Evolutionary conservation across 2,888 invertebrate species (phyloP).

Genomic region (Lepidochrysops patricia): DNA sequence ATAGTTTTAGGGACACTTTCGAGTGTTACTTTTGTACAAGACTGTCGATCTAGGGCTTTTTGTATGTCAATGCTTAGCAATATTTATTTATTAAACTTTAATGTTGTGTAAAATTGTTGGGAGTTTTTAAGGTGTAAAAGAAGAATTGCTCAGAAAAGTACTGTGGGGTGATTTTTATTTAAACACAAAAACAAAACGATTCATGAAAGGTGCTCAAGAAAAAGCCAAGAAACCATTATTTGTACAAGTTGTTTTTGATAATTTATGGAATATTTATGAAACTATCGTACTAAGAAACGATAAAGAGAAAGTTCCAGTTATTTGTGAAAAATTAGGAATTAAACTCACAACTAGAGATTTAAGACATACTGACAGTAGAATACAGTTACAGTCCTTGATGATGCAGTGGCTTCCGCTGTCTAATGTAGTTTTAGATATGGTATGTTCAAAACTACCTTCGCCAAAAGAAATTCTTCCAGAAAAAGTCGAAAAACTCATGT

Average conservation of each 20-base stretch:
- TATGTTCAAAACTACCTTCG: constrained; percentile 86
- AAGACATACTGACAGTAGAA: constrained; percentile 83
- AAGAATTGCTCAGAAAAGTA: constrained; percentile 82
- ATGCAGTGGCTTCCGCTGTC: constrained; percentile 94
- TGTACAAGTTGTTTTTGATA: constrained; percentile 92
- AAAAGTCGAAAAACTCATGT: constrained; percentile 88
- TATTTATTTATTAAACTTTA: too few relatives aligned
- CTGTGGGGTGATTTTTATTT: constrained; percentile 97
- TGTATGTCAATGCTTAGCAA: too few relatives aligned
- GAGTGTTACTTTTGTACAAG: too few relatives aligned
- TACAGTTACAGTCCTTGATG: constrained; percentile 86
- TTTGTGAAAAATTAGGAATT: constrained; percentile 85
- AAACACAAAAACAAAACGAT: constrained; percentile 87
- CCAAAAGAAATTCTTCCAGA: constrained; percentile 83
- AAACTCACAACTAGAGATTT: constrained; percentile 84
- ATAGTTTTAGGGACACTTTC: too few relatives aligned
- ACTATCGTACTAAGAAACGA: constrained; percentile 84
- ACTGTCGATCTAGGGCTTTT: too few relatives aligned
- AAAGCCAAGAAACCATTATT: constrained; percentile 95
- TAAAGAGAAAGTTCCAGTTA: constrained; percentile 79
- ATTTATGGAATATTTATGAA: constrained; percentile 92
- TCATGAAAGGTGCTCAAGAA: constrained; percentile 91
- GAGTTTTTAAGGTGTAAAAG: constrained; percentile 78
- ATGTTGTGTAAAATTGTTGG: background rate
- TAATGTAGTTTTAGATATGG: constrained; percentile 85